phyloP scores from a whole-genome alignment of 2,797 vertebrate genomes.

The Malurus leucopterus region DNA sequence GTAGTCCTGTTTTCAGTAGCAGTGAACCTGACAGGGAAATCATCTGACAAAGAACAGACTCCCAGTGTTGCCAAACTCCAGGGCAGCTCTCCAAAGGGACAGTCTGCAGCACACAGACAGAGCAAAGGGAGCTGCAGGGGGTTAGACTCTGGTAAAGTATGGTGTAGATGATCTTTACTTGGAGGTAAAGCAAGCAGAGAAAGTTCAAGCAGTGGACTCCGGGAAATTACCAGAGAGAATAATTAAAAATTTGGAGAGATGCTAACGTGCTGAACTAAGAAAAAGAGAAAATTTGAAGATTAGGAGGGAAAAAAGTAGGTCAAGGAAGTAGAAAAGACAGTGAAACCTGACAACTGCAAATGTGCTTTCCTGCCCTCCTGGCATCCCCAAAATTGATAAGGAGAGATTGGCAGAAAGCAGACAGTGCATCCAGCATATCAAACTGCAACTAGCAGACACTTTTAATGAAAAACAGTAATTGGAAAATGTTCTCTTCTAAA shows the following conservation, averaged over 20 bases:
- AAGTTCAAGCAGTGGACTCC: neutral
- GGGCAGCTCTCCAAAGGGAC: neutral
- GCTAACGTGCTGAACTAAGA: slow-evolving; percentile 1
- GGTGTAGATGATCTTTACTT: neutral
- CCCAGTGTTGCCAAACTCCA: neutral
- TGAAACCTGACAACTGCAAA: neutral
- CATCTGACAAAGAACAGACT: neutral
- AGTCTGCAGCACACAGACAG: neutral
- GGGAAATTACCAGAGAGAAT: neutral
- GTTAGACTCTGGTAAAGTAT: neutral
- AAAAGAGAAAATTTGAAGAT: neutral
- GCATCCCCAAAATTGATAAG: neutral
- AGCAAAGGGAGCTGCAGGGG: neutral
- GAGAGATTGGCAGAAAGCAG: slow-evolving; percentile 5
- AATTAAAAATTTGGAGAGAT: slow-evolving; percentile 19
- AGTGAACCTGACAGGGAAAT: slow-evolving; percentile 17
- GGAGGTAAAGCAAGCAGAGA: neutral
- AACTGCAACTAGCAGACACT: neutral
- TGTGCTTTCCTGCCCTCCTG: neutral
- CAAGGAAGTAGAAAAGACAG: neutral
- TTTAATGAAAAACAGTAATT: slow-evolving; percentile 1
- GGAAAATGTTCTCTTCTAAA: neutral
- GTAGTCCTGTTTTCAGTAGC: neutral
- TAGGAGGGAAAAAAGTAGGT: neutral
- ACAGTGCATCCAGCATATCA: neutral